phyloP scores from a whole-genome alignment of 2,113 vertebrate species.

The Caranx melampygus region DNA sequence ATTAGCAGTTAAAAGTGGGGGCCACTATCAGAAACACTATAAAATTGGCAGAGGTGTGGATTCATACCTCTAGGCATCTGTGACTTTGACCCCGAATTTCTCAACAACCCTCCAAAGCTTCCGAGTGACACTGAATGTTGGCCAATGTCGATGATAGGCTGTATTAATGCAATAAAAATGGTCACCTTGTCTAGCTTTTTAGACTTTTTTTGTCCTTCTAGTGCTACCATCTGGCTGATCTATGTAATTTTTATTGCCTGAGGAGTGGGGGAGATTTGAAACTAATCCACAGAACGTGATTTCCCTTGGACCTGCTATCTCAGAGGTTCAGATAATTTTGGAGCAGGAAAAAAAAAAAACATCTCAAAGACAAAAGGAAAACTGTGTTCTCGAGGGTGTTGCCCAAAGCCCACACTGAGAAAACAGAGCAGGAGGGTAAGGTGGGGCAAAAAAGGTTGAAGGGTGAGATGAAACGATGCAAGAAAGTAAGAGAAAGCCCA shows the following conservation, averaged over 20 bases:
- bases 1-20: neutral
- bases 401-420: slow-evolving; percentile 20
- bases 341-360: slow-evolving; percentile 29
- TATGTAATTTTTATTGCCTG: slow-evolving; percentile 60
- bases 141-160: slow-evolving; percentile 29
- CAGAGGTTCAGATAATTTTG: slow-evolving; percentile 51
- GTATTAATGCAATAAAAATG: slow-evolving; percentile 27
- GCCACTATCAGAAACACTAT: slow-evolving; percentile 3
- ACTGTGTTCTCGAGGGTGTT: slow-evolving; percentile 15
- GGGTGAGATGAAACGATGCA: neutral
- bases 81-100: slow-evolving; percentile 57
- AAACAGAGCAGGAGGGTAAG: slow-evolving; percentile 10
- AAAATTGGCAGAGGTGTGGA: slow-evolving; percentile 12
- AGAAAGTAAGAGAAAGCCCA: slow-evolving; percentile 7
- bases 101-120: slow-evolving; percentile 32
- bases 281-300: slow-evolving; percentile 67
- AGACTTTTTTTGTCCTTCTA: slow-evolving; percentile 31
- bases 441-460: neutral
- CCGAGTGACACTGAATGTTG: slow-evolving; percentile 30
- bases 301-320: slow-evolving; percentile 67
- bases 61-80: slow-evolving; percentile 24
- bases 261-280: slow-evolving; percentile 55
- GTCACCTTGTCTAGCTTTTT: slow-evolving; percentile 51
- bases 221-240: slow-evolving; percentile 51
- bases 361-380: slow-evolving; percentile 42